A percentile compares a stretch with the other conserved stretches of the same genome.
These are phyloP conservation scores for Epinephelus awoara DNA, from an alignment of 2,797 vertebrate species.

Conservation along the genomic window DNA sequence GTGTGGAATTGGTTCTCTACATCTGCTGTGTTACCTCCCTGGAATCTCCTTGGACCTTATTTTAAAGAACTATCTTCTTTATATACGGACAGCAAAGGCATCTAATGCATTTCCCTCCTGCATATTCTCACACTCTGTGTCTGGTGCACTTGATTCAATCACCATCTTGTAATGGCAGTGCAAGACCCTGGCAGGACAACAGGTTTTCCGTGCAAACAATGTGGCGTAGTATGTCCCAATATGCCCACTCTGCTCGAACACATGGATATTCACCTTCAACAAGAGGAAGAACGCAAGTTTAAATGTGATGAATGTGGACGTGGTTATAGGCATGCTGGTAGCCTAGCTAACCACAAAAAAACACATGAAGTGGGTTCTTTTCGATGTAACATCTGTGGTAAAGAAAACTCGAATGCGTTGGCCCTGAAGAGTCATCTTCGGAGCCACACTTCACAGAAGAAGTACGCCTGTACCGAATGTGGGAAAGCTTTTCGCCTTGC, in stretches of 20 bases:
- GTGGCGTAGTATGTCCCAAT: constrained; percentile 75
- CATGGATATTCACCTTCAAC: constrained; percentile 76
- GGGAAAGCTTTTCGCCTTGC: constrained; percentile 88
- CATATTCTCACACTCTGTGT: constrained; percentile 34
- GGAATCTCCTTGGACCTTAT: constrained; percentile 38
- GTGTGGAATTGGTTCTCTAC: constrained; percentile 47
- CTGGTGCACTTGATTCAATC: constrained; percentile 28
- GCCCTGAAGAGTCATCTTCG: constrained; percentile 92
- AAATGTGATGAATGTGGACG: constrained; percentile 91
- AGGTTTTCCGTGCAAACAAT: constrained; percentile 82
- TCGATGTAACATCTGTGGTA: constrained; percentile 88
- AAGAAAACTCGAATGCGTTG: constrained; percentile 90
- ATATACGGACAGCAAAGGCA: constrained; percentile 34
- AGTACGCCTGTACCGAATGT: constrained; percentile 86
- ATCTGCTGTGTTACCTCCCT: constrained; percentile 31
- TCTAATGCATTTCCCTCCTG: constrained; percentile 68
- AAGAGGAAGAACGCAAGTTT: constrained; percentile 85
- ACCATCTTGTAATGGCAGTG: constrained; percentile 72
- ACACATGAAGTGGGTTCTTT: constrained; percentile 90
- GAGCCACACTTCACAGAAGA: constrained; percentile 89
- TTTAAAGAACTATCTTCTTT: constrained; percentile 33
- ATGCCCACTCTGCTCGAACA: constrained; percentile 83
- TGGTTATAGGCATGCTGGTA: constrained; percentile 91
- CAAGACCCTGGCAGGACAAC: constrained; percentile 77
- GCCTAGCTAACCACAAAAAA: constrained; percentile 90